Evolutionary conservation across 2,888 invertebrate genomes (phyloP), one percentile per base, ranked within the genome.

Genomic region (Hermaeophaga mercurialis): DNA sequence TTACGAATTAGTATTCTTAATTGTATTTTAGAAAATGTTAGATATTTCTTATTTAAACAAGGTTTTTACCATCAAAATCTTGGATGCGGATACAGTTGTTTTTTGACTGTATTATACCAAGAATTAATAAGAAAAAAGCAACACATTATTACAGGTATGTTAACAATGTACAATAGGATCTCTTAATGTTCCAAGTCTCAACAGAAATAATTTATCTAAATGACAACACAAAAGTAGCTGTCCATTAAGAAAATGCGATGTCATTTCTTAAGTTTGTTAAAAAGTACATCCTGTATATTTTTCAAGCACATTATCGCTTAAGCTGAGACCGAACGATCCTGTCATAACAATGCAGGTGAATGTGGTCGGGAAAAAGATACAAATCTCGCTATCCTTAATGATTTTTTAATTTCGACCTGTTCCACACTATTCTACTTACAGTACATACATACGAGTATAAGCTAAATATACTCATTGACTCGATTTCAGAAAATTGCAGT

Each of bases 331-430:
- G 24, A 31, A 44, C 26, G 31, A 44, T 44, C 31, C 28, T 44
- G 31, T 52, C 44, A 44, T 44, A 47, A 47, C 54, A 47, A 54
- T 47, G 41, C 41, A 11, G 24, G 43, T 53, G 36, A 56, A 48
- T 64, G 61, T 61, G 59, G 62, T 63, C 46, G 53, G 52, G 31
- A 46, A 60, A 46, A 52, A 58, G 65, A 67, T 67, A 67, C 64
- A 44, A 64, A 64, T 65, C 64, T 54, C 59, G 59, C 65, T 59
- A 62, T 56, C 56, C 65, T 59, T 65, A 67, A 66, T 59, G 67
- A 63, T 59, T 59, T 67, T 67, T 67, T 67, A 67, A 67, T 67
- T 67, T 63, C 61, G 58, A 63, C 62, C 58, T 63, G 59, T 57
- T 53, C 39, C 41, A 52, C 43, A 39, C 44, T 45, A 26, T 33